These are phyloP conservation scores for Eupithecia abbreviata DNA, from an alignment of 2,888 invertebrate species.

Conservation along the genomic window DNA sequence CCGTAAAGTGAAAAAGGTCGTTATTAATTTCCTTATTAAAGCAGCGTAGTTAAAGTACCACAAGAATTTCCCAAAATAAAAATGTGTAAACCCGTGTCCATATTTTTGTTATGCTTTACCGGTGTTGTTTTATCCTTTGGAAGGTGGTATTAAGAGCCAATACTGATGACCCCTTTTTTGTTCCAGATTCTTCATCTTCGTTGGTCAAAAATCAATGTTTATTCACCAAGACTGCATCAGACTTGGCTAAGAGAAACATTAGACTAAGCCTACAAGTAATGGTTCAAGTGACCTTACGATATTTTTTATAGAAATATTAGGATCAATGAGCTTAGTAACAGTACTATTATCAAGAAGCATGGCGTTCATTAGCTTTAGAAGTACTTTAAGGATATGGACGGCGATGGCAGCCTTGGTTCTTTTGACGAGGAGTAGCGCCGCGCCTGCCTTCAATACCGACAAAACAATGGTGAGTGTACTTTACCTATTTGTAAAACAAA, in stretches of 20 bases:
- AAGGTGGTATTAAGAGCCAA: neutral
- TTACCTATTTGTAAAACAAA: constrained; percentile 20
- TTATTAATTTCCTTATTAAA: neutral
- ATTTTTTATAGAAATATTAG: constrained; percentile 64
- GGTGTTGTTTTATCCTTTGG: neutral
- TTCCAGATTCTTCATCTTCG: constrained; percentile 67
- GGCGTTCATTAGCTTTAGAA: constrained; percentile 67
- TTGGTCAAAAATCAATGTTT: constrained; percentile 51
- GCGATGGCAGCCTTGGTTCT: constrained; percentile 62
- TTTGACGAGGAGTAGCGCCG: constrained; percentile 70
- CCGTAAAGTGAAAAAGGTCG: neutral
- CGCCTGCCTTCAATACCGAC: constrained; percentile 72
- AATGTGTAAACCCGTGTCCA: neutral
- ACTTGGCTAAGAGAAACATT: constrained; percentile 56
- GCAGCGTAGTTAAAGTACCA: neutral
- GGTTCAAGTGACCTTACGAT: constrained; percentile 60
- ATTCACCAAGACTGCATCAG: constrained; percentile 58
- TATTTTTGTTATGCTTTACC: constrained; percentile 5
- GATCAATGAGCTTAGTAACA: constrained; percentile 67
- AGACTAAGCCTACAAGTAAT: constrained; percentile 56
- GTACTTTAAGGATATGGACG: constrained; percentile 70
- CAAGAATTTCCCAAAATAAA: neutral
- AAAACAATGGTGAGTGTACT: constrained; percentile 75
- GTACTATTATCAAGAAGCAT: constrained; percentile 60
- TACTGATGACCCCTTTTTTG: constrained; percentile 50